These are phyloP conservation scores for Pseudomyrmex flavicornis DNA, from an alignment of 1,140 invertebrate species.

Conservation along the genomic window DNA sequence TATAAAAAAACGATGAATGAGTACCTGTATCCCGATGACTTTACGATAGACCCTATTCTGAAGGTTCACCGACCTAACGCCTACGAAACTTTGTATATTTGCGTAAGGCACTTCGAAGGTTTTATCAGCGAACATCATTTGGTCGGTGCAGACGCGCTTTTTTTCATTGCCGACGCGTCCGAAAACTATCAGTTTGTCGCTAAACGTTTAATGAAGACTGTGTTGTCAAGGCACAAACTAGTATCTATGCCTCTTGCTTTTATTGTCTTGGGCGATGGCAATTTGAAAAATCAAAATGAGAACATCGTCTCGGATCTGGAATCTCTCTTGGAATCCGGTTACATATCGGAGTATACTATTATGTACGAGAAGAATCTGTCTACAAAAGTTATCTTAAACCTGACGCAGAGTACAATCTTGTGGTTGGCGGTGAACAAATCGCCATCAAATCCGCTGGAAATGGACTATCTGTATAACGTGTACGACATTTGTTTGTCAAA, in stretches of 20 bases:
- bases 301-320: slow-evolving; percentile 65
- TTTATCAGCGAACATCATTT: slow-evolving; percentile 72
- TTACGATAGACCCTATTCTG: slow-evolving; percentile 75
- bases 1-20: slow-evolving; percentile 77
- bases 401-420: slow-evolving; percentile 85
- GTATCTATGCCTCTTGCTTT: slow-evolving; percentile 80
- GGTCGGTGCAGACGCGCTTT: slow-evolving; percentile 77
- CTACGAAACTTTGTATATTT: slow-evolving; percentile 78
- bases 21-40: slow-evolving; percentile 76
- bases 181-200: slow-evolving; percentile 72
- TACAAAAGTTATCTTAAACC: slow-evolving; percentile 82
- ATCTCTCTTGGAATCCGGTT: slow-evolving; percentile 78
- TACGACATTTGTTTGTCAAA: slow-evolving; percentile 87
- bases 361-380: slow-evolving; percentile 81
- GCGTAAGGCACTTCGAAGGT: slow-evolving; percentile 79
- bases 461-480: slow-evolving; percentile 86
- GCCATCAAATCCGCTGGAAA: slow-evolving; percentile 85
- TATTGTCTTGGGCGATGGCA: slow-evolving; percentile 70
- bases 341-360: slow-evolving; percentile 80
- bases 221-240: slow-evolving; percentile 78
- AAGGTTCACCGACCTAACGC: slow-evolving; percentile 77
- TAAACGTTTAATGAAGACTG: slow-evolving; percentile 76
- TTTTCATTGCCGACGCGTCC: slow-evolving; percentile 75
- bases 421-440: slow-evolving; percentile 87
- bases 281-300: slow-evolving; percentile 51